Conservation (phyloP, 2,113 vertebrate species). For the Pteruthius melanotis region DNA sequence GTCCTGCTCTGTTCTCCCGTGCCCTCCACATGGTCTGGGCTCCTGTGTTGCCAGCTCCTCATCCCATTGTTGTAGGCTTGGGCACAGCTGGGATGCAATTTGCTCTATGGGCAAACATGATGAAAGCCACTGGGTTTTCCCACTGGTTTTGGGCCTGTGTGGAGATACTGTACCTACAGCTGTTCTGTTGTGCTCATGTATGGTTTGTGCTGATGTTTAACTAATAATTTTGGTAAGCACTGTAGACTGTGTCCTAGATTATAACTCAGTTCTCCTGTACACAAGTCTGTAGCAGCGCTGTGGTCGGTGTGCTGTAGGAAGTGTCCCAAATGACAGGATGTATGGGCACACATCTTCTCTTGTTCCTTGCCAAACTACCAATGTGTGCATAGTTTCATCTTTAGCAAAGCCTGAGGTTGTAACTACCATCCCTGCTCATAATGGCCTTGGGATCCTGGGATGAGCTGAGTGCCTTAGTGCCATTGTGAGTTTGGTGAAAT, state of each 20-base stretch:
- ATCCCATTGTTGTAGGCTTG: neutral
- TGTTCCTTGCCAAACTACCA: rapidly evolving
- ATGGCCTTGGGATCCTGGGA: neutral
- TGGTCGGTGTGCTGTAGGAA: neutral
- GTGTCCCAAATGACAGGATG: neutral
- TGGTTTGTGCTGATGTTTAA: neutral
- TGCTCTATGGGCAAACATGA: rapidly evolving
- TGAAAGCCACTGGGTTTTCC: neutral
- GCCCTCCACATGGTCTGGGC: neutral
- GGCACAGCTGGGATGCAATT: neutral
- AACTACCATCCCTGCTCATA: neutral
- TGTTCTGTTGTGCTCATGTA: neutral
- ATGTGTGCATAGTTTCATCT: neutral
- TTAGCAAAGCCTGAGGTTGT: neutral
- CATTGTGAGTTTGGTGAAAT: neutral
- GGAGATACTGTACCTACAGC: neutral
- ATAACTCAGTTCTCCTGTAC: neutral
- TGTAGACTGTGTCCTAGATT: neutral
- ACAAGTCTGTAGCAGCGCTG: rapidly evolving
- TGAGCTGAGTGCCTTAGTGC: neutral
- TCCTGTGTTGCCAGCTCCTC: neutral
- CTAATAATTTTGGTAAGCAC: neutral
- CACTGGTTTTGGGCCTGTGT: neutral
- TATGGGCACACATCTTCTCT: neutral
- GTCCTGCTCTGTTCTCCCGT: neutral